Base-by-base conservation (phyloP, 2,113 vertebrate species). In the Ochotona princeps region DNA sequence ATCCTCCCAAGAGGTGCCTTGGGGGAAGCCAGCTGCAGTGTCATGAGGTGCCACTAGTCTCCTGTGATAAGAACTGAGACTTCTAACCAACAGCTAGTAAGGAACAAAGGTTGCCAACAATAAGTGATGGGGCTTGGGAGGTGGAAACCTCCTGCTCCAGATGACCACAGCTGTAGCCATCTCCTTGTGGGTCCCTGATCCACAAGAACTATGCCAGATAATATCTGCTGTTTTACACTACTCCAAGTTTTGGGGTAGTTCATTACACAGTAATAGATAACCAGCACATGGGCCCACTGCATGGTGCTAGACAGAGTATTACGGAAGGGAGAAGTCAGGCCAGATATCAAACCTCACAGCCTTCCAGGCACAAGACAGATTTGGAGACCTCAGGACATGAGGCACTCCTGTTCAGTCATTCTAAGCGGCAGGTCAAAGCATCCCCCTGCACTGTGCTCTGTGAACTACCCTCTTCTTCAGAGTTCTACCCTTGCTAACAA, bases 381-480 rank as follows among this genome's bases (percentile, higher is more conserved):
- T 51, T 30, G n/a, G 17, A 76, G 18, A 75, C 20, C 28, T 49
- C 9, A 47, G 26, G 61, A 11, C 1, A 51, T 7, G 44, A 82
- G 25, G 23, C 32, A 15, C 32, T 60, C 13, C 26, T 57, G 30
- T 25, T 70, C 2, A 57, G n/a, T 44, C 83, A 76, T 51, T 35
- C 30, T 38, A 12, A 20, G 14, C 12, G 17, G 51, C 65, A 79
- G 25, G 67, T 44, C 8, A 20, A 14, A 14, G 15, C 57, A 63
- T 30, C 4, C 3, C 0, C 44, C 1, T 35, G 30, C 63, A 32
- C 7, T 2, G 13, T 32, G 47, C 23, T 30, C n/a, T 83, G 0
- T 65, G 70, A 66, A 65, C 54, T 30, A 32, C 3, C 25, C 60
- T 18, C 20, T 70, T 72, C 32, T 79, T 14, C 7, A 73, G 30